Evolutionary conservation across 2,113 vertebrate genomes (phyloP).

Genomic region (Corythornis madagascariensis): DNA sequence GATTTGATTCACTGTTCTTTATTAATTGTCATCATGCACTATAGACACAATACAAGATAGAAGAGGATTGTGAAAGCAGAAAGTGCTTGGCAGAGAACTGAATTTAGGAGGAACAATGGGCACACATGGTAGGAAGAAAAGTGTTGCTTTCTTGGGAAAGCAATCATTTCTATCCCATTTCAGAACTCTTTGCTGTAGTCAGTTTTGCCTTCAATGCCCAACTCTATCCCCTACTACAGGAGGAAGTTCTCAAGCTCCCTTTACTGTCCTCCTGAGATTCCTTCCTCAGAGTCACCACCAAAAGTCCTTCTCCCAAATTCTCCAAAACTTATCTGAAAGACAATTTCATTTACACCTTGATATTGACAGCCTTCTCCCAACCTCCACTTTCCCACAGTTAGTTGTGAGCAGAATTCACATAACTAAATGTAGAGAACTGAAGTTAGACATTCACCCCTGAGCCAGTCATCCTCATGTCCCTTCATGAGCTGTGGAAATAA

Average conservation of each 20-base stretch:
- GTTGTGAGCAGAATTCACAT: neutral
- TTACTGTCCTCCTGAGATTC: neutral
- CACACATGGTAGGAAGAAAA: neutral
- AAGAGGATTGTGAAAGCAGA: neutral
- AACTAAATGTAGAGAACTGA: neutral
- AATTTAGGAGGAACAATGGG: neutral
- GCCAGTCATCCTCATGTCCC: neutral
- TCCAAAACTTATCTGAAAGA: neutral
- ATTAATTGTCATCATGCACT: slow-evolving; percentile 18
- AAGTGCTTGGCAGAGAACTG: neutral
- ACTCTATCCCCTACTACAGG: neutral
- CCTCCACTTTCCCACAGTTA: neutral
- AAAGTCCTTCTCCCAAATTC: neutral
- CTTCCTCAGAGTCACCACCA: neutral
- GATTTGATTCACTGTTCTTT: neutral
- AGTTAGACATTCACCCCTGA: neutral
- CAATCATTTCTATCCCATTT: neutral
- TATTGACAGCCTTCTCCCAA: neutral
- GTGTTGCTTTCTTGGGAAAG: neutral
- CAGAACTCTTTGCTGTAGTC: accelerated
- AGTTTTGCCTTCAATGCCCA: neutral
- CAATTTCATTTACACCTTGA: neutral
- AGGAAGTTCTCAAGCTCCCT: neutral
- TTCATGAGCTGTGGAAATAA: neutral
- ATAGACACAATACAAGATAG: neutral